A percentile compares a stretch with the other conserved stretches of the same genome.
Evolutionary conservation across 2,797 vertebrate genomes (phyloP).

Genomic region (Bryconaethiops microstoma): DNA sequence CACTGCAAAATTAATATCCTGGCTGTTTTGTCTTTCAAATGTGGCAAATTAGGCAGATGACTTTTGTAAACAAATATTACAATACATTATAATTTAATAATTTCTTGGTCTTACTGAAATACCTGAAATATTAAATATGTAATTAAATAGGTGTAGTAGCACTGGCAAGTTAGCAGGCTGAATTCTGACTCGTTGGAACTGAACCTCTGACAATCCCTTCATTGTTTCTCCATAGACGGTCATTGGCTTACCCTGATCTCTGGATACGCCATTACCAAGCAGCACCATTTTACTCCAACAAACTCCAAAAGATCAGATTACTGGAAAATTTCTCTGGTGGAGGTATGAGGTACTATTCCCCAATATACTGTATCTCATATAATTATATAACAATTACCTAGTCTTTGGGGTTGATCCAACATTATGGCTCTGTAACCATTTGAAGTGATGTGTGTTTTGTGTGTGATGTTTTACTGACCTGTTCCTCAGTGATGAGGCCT

Average conservation of each 20-base stretch:
- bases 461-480: conserved; percentile 76
- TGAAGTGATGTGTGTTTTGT: not conserved
- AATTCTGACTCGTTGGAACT: conserved; percentile 17
- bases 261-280: conserved; percentile 35
- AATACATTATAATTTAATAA: no score
- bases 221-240: conserved; percentile 10
- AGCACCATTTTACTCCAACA: conserved; percentile 16
- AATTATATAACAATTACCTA: conserved; percentile 40
- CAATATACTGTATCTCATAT: conserved; percentile 37
- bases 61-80: no score
- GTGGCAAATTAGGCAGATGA: no score
- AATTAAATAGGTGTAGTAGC: not conserved
- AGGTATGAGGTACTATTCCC: conserved; percentile 45
- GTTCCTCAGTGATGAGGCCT: conserved; percentile 83
- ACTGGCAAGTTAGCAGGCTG: conserved; percentile 7
- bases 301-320: conserved; percentile 43
- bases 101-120: no score
- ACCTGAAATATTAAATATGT: not conserved
- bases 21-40: not conserved
- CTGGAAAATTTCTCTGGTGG: conserved; percentile 31
- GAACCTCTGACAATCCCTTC: conserved; percentile 9
- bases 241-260: conserved; percentile 23
- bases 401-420: conserved; percentile 28
- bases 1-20: not conserved
- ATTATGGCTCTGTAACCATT: not conserved